Evolutionary conservation across 2,113 vertebrate species (phyloP), one percentile per base, ranked within the genome.

Genomic region (Dasyurus viverrinus): DNA sequence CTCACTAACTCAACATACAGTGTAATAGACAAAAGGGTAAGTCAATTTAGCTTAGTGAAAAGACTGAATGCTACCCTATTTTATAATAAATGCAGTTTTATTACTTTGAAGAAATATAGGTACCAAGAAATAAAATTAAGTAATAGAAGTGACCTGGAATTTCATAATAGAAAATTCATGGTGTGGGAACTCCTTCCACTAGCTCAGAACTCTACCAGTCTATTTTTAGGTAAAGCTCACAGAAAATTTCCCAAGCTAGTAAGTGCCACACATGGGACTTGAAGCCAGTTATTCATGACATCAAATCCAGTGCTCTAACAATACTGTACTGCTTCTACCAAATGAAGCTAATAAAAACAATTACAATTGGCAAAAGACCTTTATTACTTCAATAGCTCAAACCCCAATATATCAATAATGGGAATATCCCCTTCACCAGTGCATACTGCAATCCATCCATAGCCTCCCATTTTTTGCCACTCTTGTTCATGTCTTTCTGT

Each of bases 81-180:
- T 93, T 96, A 84, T 96, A 96, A 68, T 90, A 57, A 50, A 90
- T 93, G 25, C 48, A 93, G 52, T 27, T 68, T 95, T 92, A 97
- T 97, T 95, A 96, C 95, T 96, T 94, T 95, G 93, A 96, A 96
- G 94, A 90, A 76, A 14, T 92, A 89, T 57, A 95, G 92, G 90
- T 95, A 95, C 90, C 96, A 97, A 96, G 97, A 97, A 97, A 95
- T 96, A 97, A 97, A 97, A 97, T 95, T 97, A 97, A 84, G 95
- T 12, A 68, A 36, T 36, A 68, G 57, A 36, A 30, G 30, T 36
- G 57, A 68, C 57, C 60, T 68, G 12, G 60, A 68, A 16, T 68
- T 68, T 68, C 30, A 36, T 16, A 68, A 36, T 68, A 68, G 1
- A 16, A 68, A 68, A 16, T 68, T 68, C 60, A 68, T 16, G 60